phyloP scores from a whole-genome alignment of 64 coral and sea anemone species.

The Hydrozoanthus tunicans region DNA sequence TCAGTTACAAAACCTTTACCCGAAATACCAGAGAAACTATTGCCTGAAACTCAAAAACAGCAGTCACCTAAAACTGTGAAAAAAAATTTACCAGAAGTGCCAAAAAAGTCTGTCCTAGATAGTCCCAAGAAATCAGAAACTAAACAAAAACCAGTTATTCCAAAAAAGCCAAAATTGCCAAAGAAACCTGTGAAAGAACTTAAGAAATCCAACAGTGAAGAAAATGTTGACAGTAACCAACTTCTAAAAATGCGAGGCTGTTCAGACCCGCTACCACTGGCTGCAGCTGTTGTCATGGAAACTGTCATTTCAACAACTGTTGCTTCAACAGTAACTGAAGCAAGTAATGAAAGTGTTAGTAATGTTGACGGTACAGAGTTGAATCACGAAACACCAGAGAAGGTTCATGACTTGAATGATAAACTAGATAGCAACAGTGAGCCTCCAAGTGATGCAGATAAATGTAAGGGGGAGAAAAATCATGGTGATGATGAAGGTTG shows the following conservation, averaged over 20 bases:
- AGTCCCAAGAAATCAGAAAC: neutral
- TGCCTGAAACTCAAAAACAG: neutral
- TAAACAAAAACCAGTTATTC: neutral
- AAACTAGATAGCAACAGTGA: neutral
- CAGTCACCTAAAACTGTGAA: neutral
- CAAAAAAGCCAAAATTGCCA: slow-evolving; percentile 1
- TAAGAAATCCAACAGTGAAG: neutral
- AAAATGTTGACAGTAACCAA: neutral
- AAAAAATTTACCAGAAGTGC: neutral
- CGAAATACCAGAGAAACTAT: slow-evolving; percentile 8
- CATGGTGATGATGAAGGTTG: neutral
- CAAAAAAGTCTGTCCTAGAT: neutral
- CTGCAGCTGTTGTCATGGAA: slow-evolving; percentile 10
- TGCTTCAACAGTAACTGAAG: neutral
- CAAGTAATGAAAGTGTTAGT: neutral
- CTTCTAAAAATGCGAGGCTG: neutral
- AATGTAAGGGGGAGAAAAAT: neutral
- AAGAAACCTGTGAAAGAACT: neutral
- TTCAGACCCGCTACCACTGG: slow-evolving; percentile 16
- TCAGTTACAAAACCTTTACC: slow-evolving; percentile 16
- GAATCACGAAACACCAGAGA: neutral
- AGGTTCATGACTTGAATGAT: neutral
- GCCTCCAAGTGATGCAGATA: neutral
- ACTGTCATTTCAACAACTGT: neutral
- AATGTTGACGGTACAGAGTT: neutral